A percentile compares a stretch with the other conserved stretches of the same genome.
phyloP scores from a whole-genome alignment of 2,113 vertebrate species.

The Dasyprocta punctata region DNA sequence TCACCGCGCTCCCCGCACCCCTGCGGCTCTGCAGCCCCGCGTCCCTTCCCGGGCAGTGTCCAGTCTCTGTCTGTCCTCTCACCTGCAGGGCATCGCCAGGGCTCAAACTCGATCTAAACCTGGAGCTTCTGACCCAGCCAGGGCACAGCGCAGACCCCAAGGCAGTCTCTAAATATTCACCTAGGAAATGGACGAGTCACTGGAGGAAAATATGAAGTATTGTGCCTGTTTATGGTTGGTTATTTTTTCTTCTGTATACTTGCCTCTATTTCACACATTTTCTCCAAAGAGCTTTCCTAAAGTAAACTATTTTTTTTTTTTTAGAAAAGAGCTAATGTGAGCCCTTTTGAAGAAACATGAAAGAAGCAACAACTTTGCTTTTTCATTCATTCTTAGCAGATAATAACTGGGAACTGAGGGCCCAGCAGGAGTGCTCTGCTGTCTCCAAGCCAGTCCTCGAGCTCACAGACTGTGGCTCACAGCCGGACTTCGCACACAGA shows the following conservation, averaged over 20 bases:
- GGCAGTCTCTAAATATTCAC: background rate
- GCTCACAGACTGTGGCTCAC: background rate
- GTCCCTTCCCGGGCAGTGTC: background rate
- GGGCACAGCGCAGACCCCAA: too few species aligned
- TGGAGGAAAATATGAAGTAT: background rate
- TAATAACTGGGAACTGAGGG: too few species aligned
- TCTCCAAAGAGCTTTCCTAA: background rate
- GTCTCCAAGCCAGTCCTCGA: too few species aligned
- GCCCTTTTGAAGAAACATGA: background rate
- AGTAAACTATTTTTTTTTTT: too few species aligned
- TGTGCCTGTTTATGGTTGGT: background rate
- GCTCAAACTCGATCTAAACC: background rate
- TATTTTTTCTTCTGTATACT: too few species aligned
- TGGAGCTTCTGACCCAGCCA: background rate
- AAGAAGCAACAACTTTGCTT: background rate
- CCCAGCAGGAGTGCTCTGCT: too few species aligned
- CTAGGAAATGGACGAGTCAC: background rate
- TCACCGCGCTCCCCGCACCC: rapidly evolving
- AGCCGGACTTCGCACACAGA: too few species aligned
- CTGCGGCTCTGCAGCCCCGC: background rate
- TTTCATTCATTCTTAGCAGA: background rate
- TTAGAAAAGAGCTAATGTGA: background rate
- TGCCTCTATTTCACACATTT: background rate
- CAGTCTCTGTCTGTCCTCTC: background rate
- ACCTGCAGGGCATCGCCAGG: rapidly evolving